Evolutionary conservation across 2,888 invertebrate genomes (phyloP).

Genomic region (Kryphioiulus occultus): DNA sequence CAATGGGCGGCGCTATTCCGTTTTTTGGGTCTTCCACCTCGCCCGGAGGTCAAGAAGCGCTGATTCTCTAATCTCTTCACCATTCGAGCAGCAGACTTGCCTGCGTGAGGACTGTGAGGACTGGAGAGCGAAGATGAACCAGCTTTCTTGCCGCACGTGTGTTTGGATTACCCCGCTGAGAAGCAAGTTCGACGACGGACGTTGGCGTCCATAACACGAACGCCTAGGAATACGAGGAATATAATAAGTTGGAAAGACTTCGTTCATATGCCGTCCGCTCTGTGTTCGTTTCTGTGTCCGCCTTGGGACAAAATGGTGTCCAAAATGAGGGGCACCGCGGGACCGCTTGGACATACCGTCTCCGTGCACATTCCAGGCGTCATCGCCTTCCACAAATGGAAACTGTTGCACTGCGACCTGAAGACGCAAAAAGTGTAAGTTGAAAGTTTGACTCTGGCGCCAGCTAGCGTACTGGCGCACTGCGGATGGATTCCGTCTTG

Average conservation of each 20-base stretch:
- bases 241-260: neutral
- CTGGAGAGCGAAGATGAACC: neutral
- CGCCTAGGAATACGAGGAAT: no score
- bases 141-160: neutral
- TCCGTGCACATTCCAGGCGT: slow-evolving; percentile 50
- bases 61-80: no score
- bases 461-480: no score
- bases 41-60: slow-evolving; percentile 31
- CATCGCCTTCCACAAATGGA: slow-evolving; percentile 50
- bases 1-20: neutral
- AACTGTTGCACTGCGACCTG: slow-evolving; percentile 48
- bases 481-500: no score
- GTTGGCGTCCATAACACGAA: no score
- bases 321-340: slow-evolving; percentile 44
- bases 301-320: slow-evolving; percentile 52
- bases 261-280: slow-evolving; percentile 49
- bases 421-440: slow-evolving; percentile 42
- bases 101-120: neutral
- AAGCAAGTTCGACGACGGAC: no score
- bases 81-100: neutral
- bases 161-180: neutral
- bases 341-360: slow-evolving; percentile 44
- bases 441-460: neutral
- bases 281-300: slow-evolving; percentile 50
- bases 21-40: slow-evolving; percentile 35